These are phyloP conservation scores for Margaritifera margaritifera DNA, from an alignment of 2,888 invertebrate genomes.

Conservation along the genomic window DNA sequence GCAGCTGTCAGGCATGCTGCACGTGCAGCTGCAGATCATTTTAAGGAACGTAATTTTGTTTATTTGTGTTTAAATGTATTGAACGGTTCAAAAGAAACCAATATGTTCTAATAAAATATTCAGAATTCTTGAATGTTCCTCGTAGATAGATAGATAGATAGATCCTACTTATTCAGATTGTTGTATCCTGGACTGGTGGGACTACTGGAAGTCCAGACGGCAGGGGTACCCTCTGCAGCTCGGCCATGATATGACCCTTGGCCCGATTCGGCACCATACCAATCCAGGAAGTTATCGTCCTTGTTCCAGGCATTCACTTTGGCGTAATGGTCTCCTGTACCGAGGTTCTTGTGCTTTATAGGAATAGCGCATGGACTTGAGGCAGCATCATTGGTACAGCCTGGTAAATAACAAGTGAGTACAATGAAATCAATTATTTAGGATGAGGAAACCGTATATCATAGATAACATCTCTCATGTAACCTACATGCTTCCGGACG, in stretches of 20 bases:
- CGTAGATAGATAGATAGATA: background rate
- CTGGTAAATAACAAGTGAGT: slow-evolving; percentile 19
- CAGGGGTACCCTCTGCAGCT: slow-evolving; percentile 55
- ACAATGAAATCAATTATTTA: background rate
- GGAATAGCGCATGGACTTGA: slow-evolving; percentile 58
- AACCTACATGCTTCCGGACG: too few species aligned
- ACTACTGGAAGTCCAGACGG: slow-evolving; percentile 67
- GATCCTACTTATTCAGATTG: slow-evolving; percentile 52
- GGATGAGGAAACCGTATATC: background rate
- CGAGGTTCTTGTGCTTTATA: slow-evolving; percentile 48
- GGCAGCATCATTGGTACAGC: slow-evolving; percentile 40
- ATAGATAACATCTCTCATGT: too few species aligned
- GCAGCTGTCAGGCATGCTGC: too few species aligned
- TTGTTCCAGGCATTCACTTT: slow-evolving; percentile 60
- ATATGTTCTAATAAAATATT: too few species aligned
- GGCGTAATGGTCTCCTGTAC: slow-evolving; percentile 44
- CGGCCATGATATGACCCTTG: slow-evolving; percentile 56
- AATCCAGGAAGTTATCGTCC: slow-evolving; percentile 62
- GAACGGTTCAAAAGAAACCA: too few species aligned
- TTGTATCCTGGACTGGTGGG: slow-evolving; percentile 48
- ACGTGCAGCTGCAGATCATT: too few species aligned
- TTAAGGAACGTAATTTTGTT: too few species aligned
- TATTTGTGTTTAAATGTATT: too few species aligned
- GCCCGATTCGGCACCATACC: slow-evolving; percentile 61
- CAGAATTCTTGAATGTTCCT: too few species aligned